Evolutionary conservation across 2,113 vertebrate genomes (phyloP).

Genomic region (Dissostichus mawsoni): DNA sequence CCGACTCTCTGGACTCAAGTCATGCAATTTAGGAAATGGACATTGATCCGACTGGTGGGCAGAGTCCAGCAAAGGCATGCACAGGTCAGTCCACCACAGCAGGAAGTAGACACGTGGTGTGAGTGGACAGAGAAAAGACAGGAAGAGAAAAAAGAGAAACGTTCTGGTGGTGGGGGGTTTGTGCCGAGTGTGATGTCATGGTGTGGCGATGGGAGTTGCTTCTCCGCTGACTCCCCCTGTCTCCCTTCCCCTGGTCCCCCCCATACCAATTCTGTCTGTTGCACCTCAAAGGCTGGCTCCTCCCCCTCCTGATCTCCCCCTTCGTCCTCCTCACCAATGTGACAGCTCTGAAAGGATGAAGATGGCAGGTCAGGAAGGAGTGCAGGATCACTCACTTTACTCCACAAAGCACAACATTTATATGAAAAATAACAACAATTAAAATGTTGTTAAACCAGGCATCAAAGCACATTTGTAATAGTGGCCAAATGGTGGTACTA

Average conservation of each 20-base stretch:
- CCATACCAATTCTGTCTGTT: slow-evolving; percentile 87
- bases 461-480: too few relatives aligned
- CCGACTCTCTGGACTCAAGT: slow-evolving; percentile 80
- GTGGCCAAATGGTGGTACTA: too few relatives aligned
- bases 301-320: slow-evolving; percentile 85
- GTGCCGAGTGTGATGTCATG: slow-evolving; percentile 76
- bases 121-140: slow-evolving; percentile 59
- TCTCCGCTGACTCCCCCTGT: slow-evolving; percentile 80
- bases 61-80: slow-evolving; percentile 81
- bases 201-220: slow-evolving; percentile 76
- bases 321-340: slow-evolving; percentile 90
- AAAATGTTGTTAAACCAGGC: too few relatives aligned
- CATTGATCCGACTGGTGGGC: slow-evolving; percentile 34
- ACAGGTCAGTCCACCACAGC: slow-evolving; percentile 79
- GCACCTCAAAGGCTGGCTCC: slow-evolving; percentile 92
- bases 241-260: slow-evolving; percentile 81
- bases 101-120: slow-evolving; percentile 59
- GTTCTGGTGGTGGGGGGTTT: slow-evolving; percentile 40
- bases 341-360: slow-evolving; percentile 87
- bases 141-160: slow-evolving; percentile 42
- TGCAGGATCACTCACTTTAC: too few relatives aligned
- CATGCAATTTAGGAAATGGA: slow-evolving; percentile 64
- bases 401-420: too few relatives aligned
- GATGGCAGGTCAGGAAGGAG: neutral
- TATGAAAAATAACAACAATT: too few relatives aligned